Conservation (phyloP, 2,113 vertebrate species). For the Vulpes lagopus region DNA sequence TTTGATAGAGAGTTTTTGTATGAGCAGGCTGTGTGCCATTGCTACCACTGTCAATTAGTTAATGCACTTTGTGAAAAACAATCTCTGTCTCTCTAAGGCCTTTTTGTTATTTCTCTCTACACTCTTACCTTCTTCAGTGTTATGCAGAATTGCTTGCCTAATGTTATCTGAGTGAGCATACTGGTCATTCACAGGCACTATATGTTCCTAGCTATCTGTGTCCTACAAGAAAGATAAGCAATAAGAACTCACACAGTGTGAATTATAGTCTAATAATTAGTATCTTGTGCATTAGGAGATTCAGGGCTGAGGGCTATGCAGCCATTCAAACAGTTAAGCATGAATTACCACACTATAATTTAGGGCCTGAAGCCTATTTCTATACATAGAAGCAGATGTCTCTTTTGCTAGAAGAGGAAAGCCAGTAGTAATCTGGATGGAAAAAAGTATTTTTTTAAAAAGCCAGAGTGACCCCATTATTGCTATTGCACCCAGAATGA, state of each 20-base stretch:
- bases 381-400: constrained; percentile 76
- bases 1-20: not conserved
- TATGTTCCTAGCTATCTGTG: constrained; percentile 7
- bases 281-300: not conserved
- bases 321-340: constrained; percentile 68
- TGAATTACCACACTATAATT: constrained; percentile 78
- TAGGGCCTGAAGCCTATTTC: constrained; percentile 73
- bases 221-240: constrained; percentile 51
- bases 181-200: not conserved
- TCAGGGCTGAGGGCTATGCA: constrained; percentile 64
- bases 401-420: constrained; percentile 62
- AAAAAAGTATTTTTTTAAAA: not conserved
- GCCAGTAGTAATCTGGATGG: constrained; percentile 13
- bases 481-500: not conserved
- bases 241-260: constrained; percentile 54
- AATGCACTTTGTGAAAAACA: constrained; percentile 22
- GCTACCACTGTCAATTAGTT: not conserved
- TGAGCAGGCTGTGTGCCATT: not conserved
- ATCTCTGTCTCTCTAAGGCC: constrained; percentile 17
- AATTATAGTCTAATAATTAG: constrained; percentile 71
- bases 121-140: not conserved
- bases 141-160: not conserved
- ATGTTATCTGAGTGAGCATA: not conserved
- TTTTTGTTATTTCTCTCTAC: constrained; percentile 23
- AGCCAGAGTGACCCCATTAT: not conserved